Base-by-base conservation (phyloP, 2,113 vertebrate genomes). In the Pedetes capensis region DNA sequence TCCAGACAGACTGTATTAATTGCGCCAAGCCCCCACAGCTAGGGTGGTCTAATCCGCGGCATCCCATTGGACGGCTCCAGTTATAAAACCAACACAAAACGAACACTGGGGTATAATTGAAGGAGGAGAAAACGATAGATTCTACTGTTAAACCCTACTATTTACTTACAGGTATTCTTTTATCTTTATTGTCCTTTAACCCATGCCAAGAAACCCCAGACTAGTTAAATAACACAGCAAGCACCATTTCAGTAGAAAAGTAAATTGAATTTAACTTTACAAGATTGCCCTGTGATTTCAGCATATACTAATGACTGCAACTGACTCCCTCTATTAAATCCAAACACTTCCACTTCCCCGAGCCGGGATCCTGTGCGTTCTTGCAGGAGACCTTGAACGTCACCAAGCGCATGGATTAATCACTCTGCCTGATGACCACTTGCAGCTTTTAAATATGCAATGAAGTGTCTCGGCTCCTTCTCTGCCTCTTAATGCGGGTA, bases 1-100 rank as follows among this genome's bases (percentile, higher is more conserved):
- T 98, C 98, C 97, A 98, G 97, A 97, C 98, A 98, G 97, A 97
- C 97, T 97, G 93, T 95, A 98, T 98, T 98, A 98, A 98, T 97
- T 98, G 98, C 94, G 97, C 96, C 96, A 97, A 96, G 97, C 74
- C 84, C 97, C 96, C 97, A 92, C 96, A 96, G 95, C 97, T 87
- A 94, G 98, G 98, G 98, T 98, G 98, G 98, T 98, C 98, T 93
- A n/a, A 96, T 93, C 95, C 87, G 93, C 47, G 3, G 90, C 34
- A 57, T 92, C 97, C 96, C 94, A 97, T 95, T 97, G 97, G 97
- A 95, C 85, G 83, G 96, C 74, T 96, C 91, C 29, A 74, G 94
- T 97, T 97, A 97, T 97, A 98, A 97, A 98, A 96, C 89, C 95
- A 86, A 87, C 83, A 95, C 91, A 95, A 95, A 97, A 97, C 39